Base-by-base conservation (phyloP, 2,888 invertebrate species). In the Diabrotica balteata region DNA sequence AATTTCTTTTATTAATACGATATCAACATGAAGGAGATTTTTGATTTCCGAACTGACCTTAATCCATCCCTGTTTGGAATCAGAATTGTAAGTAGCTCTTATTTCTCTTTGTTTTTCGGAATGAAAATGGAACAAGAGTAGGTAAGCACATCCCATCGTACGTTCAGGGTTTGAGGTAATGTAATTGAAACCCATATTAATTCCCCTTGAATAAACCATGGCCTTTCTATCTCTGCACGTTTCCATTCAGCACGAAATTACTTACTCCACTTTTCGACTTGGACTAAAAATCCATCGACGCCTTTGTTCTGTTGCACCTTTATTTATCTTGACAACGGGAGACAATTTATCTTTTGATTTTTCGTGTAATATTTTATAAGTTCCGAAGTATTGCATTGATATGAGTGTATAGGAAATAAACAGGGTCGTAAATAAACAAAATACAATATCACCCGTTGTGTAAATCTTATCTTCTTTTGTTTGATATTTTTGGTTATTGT, bases 131-230 rank as follows among this genome's bases (percentile, higher is more conserved):
- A 44, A 45, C 10, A 57, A 57, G 55, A 57, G 45, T 57, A 57
- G 10, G 47, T 47, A 47, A 47, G 47, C 8, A 47, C 47, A 47
- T 47, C 47, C 47, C 32, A 9, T 47, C 10, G 47, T 10, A 57
- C 17, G 7, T 42, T 45, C 11, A n/a, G 52, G 58, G 64, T 65
- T 67, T 61, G 68, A 64, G 73, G 72, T 74, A 74, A 75, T 74
- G 75, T 75, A 75, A 75, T 75, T 80, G 75, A 75, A 76, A 74
- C 71, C 72, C 72, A 70, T 75, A 72, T 72, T 77, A 78, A 78
- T 79, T 78, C 77, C 73, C 74, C 71, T 75, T 82, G 82, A 82
- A 82, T 82, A 82, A 82, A 82, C 80, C 82, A 81, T 70, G 72
- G 72, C 71, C 75, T 74, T 75, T 77, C 77, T 75, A 76, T 74